A percentile compares a stretch with the other conserved stretches of the same genome.
phyloP scores from a whole-genome alignment of 2,113 vertebrate genomes.

The Neomonachus schauinslandi region DNA sequence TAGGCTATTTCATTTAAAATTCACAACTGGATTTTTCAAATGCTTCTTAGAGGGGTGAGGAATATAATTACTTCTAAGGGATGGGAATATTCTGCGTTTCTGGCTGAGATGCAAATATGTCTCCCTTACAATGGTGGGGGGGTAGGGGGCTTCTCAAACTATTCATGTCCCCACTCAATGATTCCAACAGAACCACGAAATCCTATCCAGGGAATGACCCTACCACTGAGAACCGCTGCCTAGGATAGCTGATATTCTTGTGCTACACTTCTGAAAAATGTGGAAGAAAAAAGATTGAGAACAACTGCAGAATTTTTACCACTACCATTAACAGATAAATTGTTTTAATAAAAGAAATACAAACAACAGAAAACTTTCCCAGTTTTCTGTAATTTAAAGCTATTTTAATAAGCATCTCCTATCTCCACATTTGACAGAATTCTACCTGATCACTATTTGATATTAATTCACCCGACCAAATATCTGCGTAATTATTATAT shows the following conservation, averaged over 20 bases:
- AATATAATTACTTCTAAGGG: neutral
- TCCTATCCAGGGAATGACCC: neutral
- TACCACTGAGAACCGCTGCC: neutral
- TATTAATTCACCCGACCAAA: neutral
- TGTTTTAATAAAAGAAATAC: neutral
- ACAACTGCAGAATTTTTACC: neutral
- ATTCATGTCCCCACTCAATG: rapidly evolving
- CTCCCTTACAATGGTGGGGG: no score
- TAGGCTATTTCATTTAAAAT: constrained; percentile 23
- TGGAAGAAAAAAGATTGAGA: neutral
- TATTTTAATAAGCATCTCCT: neutral
- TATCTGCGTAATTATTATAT: neutral
- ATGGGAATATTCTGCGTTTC: neutral
- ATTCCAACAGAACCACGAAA: neutral
- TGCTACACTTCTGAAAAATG: neutral
- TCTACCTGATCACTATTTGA: neutral
- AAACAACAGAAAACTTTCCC: neutral
- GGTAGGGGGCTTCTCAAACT: neutral
- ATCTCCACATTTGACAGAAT: neutral
- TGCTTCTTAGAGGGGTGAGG: neutral
- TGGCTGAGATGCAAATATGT: neutral
- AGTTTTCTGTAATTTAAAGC: neutral
- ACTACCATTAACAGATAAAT: neutral
- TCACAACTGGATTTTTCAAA: neutral
- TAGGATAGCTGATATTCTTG: neutral